Conservation (phyloP, 1,140 invertebrate species). For the Formica selysi region DNA sequence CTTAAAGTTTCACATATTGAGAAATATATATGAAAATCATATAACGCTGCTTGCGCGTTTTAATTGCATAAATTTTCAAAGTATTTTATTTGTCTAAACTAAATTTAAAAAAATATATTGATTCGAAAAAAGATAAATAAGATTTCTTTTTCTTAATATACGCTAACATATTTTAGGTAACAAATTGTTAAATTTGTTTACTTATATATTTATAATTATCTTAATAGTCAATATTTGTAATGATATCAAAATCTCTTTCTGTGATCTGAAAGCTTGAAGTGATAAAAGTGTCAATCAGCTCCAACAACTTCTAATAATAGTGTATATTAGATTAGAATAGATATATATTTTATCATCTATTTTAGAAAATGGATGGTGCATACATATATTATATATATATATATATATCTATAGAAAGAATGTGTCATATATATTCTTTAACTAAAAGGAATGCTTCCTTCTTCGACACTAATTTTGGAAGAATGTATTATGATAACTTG, state of each 20-base stretch:
- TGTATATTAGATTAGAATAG: conserved; percentile 56
- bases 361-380: conserved; percentile 29
- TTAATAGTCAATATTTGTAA: conserved; percentile 19
- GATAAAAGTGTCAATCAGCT: conserved; percentile 21
- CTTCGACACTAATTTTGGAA: conserved; percentile 42
- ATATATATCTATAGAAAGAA: conserved; percentile 19
- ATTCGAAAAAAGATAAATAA: not conserved
- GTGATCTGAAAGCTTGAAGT: not conserved
- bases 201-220: conserved; percentile 20
- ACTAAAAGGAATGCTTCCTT: conserved; percentile 17
- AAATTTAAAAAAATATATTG: conserved; percentile 7
- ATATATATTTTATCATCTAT: conserved; percentile 5
- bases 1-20: not conserved
- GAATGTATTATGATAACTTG: conserved; percentile 69
- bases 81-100: not conserved
- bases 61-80: conserved; percentile 2
- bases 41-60: not conserved
- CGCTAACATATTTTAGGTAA: not conserved
- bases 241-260: conserved; percentile 11
- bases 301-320: conserved; percentile 37
- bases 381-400: not conserved
- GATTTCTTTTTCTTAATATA: conserved; percentile 2
- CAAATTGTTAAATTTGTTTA: conserved; percentile 27
- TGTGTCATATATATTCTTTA: conserved; percentile 41
- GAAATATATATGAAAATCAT: not conserved